Evolutionary conservation across 2,797 vertebrate genomes (phyloP).

Genomic region (Amblyopsis hoosieri): DNA sequence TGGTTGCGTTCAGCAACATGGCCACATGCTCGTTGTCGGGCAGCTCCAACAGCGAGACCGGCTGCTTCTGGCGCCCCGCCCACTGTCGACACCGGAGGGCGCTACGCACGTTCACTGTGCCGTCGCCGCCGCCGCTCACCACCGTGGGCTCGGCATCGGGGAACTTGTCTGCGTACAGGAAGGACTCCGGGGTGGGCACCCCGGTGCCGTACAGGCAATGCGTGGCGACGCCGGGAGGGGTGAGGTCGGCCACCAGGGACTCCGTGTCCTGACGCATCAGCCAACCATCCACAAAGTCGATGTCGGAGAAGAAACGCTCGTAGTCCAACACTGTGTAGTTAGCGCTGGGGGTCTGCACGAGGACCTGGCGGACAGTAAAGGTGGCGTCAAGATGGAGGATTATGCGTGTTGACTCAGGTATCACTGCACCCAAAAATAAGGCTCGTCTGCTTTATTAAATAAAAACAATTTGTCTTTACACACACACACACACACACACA

Average conservation of each 20-base stretch:
- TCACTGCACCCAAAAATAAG: neutral
- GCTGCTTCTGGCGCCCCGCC: conserved; percentile 81
- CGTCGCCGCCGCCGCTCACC: conserved; percentile 84
- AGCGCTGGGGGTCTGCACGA: conserved; percentile 82
- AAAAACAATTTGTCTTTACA: no score
- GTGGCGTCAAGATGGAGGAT: neutral
- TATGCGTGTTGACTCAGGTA: neutral
- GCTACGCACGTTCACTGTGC: conserved; percentile 91
- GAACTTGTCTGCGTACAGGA: conserved; percentile 85
- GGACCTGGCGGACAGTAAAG: conserved; percentile 58
- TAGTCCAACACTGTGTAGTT: conserved; percentile 94
- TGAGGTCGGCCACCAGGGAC: conserved; percentile 75
- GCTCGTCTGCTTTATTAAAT: no score
- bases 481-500: no score
- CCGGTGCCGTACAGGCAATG: conserved; percentile 92
- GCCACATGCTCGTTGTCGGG: conserved; percentile 88
- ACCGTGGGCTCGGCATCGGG: conserved; percentile 89
- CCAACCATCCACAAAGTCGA: conserved; percentile 90
- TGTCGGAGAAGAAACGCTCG: conserved; percentile 84
- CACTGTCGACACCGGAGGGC: conserved; percentile 86
- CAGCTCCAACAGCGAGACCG: conserved; percentile 82
- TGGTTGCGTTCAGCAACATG: conserved; percentile 87
- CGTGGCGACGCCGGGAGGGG: conserved; percentile 83
- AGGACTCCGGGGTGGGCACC: conserved; percentile 83
- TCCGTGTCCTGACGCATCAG: conserved; percentile 90